Percentiles rank a stretch among this genome's conserved stretches.
Evolutionary conservation across 2,113 vertebrate species (phyloP).

Genomic region (Lagopus leucura): DNA sequence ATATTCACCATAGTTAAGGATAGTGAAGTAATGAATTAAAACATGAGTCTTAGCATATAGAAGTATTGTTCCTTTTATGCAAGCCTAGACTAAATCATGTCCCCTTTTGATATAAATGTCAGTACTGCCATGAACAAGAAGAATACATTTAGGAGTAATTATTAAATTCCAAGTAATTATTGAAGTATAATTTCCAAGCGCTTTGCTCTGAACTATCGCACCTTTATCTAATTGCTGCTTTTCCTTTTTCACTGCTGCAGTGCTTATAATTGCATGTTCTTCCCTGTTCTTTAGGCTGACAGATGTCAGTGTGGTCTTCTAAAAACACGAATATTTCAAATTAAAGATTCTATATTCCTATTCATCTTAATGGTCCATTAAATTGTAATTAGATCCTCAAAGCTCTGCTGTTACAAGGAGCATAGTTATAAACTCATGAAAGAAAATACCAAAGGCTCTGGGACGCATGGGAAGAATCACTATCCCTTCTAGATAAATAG

Average conservation of each 20-base stretch:
- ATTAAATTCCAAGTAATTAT: background rate
- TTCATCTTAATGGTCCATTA: background rate
- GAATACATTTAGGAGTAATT: background rate
- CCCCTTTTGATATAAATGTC: background rate
- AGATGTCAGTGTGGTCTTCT: background rate
- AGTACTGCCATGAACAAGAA: background rate
- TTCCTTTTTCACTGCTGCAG: background rate
- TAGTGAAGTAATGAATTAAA: background rate
- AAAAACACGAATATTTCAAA: background rate
- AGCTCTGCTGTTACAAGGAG: background rate
- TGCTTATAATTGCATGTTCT: background rate
- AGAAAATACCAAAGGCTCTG: background rate
- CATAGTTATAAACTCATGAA: background rate
- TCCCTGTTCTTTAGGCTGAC: background rate
- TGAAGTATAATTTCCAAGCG: background rate
- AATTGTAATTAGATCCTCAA: background rate
- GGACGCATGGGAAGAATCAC: background rate
- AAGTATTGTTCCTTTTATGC: background rate
- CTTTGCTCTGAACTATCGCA: background rate
- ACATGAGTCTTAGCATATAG: background rate
- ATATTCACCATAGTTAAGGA: background rate
- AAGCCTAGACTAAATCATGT: background rate
- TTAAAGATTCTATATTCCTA: background rate
- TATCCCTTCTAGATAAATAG: background rate
- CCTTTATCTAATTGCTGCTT: background rate